phyloP scores from a whole-genome alignment of 2,113 vertebrate species.

The Blennius ocellaris region DNA sequence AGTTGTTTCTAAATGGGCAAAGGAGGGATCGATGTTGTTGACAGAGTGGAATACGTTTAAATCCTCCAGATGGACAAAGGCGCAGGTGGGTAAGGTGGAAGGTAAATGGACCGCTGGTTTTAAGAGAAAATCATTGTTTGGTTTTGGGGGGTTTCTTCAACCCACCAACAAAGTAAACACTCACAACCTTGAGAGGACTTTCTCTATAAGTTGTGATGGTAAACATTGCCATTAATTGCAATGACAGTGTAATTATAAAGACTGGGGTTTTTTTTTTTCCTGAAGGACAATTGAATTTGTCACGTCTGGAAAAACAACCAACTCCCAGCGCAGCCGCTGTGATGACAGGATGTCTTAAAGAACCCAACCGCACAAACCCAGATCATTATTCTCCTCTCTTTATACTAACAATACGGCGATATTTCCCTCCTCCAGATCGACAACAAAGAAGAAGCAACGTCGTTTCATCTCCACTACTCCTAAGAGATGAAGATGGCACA shows the following conservation, averaged over 20 bases:
- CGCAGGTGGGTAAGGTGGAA: background rate
- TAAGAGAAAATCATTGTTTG: background rate
- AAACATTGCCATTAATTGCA: conserved; percentile 61
- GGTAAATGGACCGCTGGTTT: background rate
- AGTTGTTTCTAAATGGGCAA: conserved; percentile 45
- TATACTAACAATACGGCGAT: conserved; percentile 24
- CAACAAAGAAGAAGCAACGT: conserved; percentile 23
- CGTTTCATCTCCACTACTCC: conserved; percentile 30
- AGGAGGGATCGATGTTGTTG: conserved; percentile 11
- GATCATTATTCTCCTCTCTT: conserved; percentile 51
- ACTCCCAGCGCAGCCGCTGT: conserved; percentile 33
- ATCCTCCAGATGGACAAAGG: conserved; percentile 2
- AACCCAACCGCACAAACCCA: conserved; percentile 7
- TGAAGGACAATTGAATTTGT: conserved; percentile 65
- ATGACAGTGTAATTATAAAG: conserved; percentile 61
- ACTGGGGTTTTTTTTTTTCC: conserved; percentile 26
- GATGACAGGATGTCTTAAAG: conserved; percentile 21
- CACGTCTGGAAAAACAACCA: conserved; percentile 35
- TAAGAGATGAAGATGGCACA: conserved; percentile 17
- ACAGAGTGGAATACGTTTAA: conserved; percentile 31
- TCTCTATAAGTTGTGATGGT: conserved; percentile 21
- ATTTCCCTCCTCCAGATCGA: conserved; percentile 21
- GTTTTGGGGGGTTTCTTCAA: too few species aligned
- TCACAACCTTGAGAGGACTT: conserved; percentile 51
- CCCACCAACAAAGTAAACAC: background rate